Evolutionary conservation across 1,140 invertebrate genomes (phyloP).

Genomic region (Amyelois transitella): DNA sequence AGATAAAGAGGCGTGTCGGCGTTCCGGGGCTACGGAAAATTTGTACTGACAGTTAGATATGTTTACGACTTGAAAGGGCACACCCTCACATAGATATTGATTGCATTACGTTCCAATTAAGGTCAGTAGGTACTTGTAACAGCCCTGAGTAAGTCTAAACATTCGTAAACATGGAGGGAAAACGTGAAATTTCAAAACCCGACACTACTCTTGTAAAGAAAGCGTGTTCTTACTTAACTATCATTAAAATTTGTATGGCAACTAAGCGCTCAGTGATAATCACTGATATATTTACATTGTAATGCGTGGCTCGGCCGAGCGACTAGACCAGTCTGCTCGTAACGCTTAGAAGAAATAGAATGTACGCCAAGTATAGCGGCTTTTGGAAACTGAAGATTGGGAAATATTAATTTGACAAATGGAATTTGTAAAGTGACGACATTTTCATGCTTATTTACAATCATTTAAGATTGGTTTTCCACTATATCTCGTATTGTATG

Average conservation of each 20-base stretch:
- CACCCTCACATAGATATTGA: too few relatives aligned
- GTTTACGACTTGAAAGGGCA: neutral
- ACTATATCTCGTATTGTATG: neutral
- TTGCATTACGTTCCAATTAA: neutral
- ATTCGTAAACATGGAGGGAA: neutral
- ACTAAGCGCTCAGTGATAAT: constrained; percentile 62
- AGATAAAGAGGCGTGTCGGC: constrained; percentile 13
- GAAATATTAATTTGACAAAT: neutral
- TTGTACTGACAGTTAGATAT: constrained; percentile 3
- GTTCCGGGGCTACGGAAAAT: constrained; percentile 2
- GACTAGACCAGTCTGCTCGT: neutral
- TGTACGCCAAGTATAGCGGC: neutral
- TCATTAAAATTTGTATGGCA: constrained; percentile 69
- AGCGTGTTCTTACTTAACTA: constrained; percentile 59
- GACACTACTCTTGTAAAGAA: constrained; percentile 19
- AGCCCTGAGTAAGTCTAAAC: neutral
- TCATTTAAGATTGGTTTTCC: neutral
- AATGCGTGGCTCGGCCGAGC: constrained; percentile 4
- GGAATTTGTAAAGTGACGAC: neutral
- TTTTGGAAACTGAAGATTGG: too few relatives aligned
- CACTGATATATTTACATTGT: constrained; percentile 65
- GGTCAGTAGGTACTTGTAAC: neutral
- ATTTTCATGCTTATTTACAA: neutral
- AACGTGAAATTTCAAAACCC: neutral
- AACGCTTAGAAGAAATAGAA: neutral